A percentile compares a stretch with the other conserved stretches of the same genome.
phyloP scores from a whole-genome alignment of 2,113 vertebrate species.

The Panurus biarmicus region DNA sequence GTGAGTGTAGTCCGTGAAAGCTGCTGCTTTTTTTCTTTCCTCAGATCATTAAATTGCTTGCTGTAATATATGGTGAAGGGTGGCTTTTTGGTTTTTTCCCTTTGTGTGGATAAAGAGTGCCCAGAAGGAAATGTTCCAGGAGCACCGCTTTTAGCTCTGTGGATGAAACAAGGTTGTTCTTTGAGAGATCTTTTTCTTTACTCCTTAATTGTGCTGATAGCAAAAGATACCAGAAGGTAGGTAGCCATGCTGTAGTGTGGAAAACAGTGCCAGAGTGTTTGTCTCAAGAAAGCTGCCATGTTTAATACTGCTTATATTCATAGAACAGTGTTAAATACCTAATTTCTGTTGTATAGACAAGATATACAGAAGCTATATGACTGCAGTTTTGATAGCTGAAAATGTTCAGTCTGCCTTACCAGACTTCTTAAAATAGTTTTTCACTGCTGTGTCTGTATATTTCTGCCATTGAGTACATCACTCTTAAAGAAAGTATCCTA shows the following conservation, averaged over 20 bases:
- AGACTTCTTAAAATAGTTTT: neutral
- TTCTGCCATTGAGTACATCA: neutral
- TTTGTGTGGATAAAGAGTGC: neutral
- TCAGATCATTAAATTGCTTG: constrained; percentile 1
- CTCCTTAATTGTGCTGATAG: neutral
- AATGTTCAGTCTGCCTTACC: neutral
- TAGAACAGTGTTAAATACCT: neutral
- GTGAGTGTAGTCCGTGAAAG: constrained; percentile 9
- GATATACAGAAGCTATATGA: neutral
- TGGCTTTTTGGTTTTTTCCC: neutral
- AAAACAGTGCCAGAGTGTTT: neutral
- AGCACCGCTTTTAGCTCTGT: neutral
- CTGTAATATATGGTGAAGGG: neutral
- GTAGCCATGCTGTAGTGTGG: neutral
- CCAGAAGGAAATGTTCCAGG: neutral
- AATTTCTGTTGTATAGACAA: neutral
- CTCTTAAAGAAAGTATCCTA: neutral
- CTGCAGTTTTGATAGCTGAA: neutral
- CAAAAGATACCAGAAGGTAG: neutral
- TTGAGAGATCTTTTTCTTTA: neutral
- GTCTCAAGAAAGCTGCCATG: neutral
- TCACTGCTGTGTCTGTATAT: neutral
- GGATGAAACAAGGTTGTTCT: neutral
- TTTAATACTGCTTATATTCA: neutral
- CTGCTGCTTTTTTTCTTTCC: neutral